Percentiles rank a stretch among this genome's conserved stretches.
These are phyloP conservation scores for Chaenocephalus aceratus DNA, from an alignment of 2,113 vertebrate species.

Conservation along the genomic window DNA sequence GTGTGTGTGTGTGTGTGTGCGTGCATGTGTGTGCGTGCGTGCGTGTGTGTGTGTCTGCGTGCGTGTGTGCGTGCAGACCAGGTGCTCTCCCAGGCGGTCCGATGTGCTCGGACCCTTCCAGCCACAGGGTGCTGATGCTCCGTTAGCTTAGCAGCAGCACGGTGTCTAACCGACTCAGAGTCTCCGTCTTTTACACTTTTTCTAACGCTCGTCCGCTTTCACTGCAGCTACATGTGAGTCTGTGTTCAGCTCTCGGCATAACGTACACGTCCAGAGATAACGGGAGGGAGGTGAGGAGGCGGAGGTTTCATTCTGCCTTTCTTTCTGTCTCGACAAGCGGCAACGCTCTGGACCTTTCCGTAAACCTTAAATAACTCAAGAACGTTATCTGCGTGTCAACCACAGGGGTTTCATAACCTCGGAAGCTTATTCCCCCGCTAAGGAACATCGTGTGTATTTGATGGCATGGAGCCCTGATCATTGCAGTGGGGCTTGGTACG, in stretches of 20 bases:
- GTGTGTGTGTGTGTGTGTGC: no score
- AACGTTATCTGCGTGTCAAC: not conserved
- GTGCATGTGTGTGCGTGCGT: not conserved
- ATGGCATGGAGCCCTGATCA: not conserved
- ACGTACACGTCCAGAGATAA: not conserved
- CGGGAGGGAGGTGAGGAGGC: not conserved
- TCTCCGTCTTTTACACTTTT: not conserved
- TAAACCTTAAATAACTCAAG: not conserved
- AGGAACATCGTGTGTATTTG: not conserved
- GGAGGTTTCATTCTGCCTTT: no score
- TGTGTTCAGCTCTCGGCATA: not conserved
- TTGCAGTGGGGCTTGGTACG: not conserved
- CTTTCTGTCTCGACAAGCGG: not conserved
- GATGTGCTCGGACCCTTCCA: constrained; percentile 31
- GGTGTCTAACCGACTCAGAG: constrained; percentile 42
- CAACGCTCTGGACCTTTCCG: not conserved
- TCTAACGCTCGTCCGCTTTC: no score
- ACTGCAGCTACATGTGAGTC: no score
- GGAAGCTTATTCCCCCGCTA: not conserved
- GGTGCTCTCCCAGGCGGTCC: constrained; percentile 44
- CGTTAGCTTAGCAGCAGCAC: constrained; percentile 42
- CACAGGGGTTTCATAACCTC: not conserved
- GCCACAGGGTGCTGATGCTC: constrained; percentile 32
- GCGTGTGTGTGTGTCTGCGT: no score
- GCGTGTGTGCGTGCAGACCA: not conserved